Evolutionary conservation across 2,797 vertebrate species (phyloP).

Genomic region (Lepus townsendii): DNA sequence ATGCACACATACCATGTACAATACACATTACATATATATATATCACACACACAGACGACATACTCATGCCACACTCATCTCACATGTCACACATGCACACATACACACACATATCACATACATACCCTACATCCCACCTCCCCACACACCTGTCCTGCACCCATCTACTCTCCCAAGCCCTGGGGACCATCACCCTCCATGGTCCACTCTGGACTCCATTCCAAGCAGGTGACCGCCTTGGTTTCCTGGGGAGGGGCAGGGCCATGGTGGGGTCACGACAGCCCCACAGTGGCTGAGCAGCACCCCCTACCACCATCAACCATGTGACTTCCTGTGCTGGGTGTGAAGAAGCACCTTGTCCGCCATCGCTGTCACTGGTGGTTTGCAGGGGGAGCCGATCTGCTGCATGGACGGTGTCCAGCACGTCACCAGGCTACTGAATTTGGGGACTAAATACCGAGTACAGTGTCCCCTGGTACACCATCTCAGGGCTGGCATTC

Average conservation of each 20-base stretch:
- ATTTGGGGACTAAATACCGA: no score
- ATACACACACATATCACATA: not conserved
- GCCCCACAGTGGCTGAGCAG: rapidly evolving
- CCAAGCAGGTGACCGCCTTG: no score
- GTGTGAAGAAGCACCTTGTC: not conserved
- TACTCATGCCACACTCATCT: not conserved
- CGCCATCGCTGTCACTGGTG: rapidly evolving
- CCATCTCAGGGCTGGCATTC: not conserved
- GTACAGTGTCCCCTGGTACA: rapidly evolving
- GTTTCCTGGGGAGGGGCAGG: not conserved
- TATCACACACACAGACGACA: not conserved
- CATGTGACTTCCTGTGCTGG: not conserved
- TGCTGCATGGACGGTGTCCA: not conserved
- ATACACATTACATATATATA: not conserved
- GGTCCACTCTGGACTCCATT: not conserved
- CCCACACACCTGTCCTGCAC: not conserved
- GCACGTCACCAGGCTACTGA: no score
- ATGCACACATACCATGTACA: not conserved
- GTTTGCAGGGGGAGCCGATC: not conserved
- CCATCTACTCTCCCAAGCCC: not conserved
- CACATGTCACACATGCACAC: not conserved
- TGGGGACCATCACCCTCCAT: not conserved
- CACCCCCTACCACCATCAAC: not conserved
- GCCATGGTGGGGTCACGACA: rapidly evolving
- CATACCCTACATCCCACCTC: not conserved